Evolutionary conservation across 2,113 vertebrate genomes (phyloP), one percentile per base, ranked within the genome.

Genomic region (Trematomus loennbergii): DNA sequence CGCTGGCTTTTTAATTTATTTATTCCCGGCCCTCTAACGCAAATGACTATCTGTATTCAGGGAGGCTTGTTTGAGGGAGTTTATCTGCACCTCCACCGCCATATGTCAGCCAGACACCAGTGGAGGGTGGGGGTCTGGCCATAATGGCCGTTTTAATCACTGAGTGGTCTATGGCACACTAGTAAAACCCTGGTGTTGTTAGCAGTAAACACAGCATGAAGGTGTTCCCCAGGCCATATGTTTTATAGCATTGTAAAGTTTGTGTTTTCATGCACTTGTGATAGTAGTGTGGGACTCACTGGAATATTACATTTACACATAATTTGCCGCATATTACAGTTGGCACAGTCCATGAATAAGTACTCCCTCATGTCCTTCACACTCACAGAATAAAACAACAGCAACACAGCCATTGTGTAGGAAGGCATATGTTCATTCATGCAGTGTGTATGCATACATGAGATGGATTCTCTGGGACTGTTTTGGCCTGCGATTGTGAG

Each of bases 81-180:
- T 91, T 75, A 87, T 92, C 84, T 86, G 90, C 72, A 84, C 82
- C 83, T 84, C 80, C 65, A 12, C 45, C 60, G 63, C 91, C 90
- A 92, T 91, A 91, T 91, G 91, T 91, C 83, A 91, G 46, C 78
- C 72, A 86, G 91, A 92, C 89, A 69, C 75, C 58, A 48, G 52
- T 66, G 65, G 73, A 78, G 58, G 80, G 8, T 63, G 78, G 86
- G 88, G 84, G 80, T 81, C 64, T 65, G 66, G 29, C 67, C 59
- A 22, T 87, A 78, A 87, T 70, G 66, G 73, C 75, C 45, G 18
- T 74, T 85, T 84, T 89, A 89, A 91, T 91, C 82, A 90, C 70
- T 40, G 54, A 80, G 66, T 74, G 64, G 70, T 86, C 74, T 64
- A 16, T 71, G 77, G 77, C 69, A 54, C 83, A 64, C 60, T 36